Base-by-base conservation (phyloP, 2,888 invertebrate genomes). In the Allygus modestus region DNA sequence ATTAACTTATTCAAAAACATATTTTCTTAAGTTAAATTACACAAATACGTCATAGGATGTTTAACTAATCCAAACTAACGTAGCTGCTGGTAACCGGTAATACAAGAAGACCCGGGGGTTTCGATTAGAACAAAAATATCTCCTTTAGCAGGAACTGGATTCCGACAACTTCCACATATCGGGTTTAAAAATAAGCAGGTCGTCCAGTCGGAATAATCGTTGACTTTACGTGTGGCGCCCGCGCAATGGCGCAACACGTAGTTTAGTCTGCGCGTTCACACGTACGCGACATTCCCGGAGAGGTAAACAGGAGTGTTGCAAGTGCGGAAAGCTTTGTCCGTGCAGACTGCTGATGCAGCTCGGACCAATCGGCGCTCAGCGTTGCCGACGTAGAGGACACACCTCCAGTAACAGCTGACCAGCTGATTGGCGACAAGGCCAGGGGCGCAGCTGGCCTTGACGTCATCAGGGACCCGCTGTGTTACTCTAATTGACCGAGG, bases 231-330 rank as follows among this genome's bases (percentile, higher is more conserved):
- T 12, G 2, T 12, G 20, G 20, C 20, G 54, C 54, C 51, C 9
- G 51, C 23, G 54, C 54, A 5, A 23, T 65, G 58, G 31, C 65
- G 65, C 31, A 65, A 65, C 65, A 5, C 9, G 23, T 20, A 15
- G 65, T 54, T 46, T 46, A 46, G 17, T 51, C 51, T 51, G 9
- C 23, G 26, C 23, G 5, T 20, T 58, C 7, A 2, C 65, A 65
- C 26, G 65, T 65, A 65, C 28, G 28, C 65, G 28, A 31, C 28
- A 65, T 28, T 65, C 28, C 31, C 65, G 12, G 17, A 12, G 65
- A 65, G 65, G 65, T 31, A 65, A 65, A 65, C 65, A 65, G 28
- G 51, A n/a, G 58, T 65, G 28, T 65, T 17, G 65, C 65, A 65
- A 65, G 15, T 15, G 65, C 65, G 65, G 65, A 65, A 65, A 65